Conservation (phyloP, 2,113 vertebrate species). For the Tychaedon coryphoeus region DNA sequence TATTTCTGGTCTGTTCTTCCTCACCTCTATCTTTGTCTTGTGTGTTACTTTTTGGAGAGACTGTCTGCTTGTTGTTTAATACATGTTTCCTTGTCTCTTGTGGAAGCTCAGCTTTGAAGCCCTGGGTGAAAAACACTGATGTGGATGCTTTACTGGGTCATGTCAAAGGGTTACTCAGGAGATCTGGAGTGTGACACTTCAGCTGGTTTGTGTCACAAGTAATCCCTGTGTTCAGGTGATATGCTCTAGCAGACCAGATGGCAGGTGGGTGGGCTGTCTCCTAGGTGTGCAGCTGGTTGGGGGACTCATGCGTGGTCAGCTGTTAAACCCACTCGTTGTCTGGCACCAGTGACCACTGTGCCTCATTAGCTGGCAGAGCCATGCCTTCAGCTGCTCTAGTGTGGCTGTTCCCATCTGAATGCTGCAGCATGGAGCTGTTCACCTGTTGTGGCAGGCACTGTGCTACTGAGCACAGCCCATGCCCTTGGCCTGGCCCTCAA, state of each 20-base stretch:
- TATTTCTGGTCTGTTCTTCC: constrained; percentile 38
- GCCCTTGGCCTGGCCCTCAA: neutral
- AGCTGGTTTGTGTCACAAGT: neutral
- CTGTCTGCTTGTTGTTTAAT: constrained; percentile 16
- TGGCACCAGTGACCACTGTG: neutral
- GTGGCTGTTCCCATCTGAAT: neutral
- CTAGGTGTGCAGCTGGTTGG: neutral
- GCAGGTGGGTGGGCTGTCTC: neutral
- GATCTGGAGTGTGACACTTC: neutral
- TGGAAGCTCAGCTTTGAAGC: constrained; percentile 13
- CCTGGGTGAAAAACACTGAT: neutral
- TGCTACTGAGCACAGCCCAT: neutral
- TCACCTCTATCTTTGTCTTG: constrained; percentile 34
- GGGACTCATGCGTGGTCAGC: neutral
- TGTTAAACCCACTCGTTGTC: neutral
- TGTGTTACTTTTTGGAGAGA: constrained; percentile 44
- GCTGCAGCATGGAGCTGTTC: neutral
- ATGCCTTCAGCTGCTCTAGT: neutral
- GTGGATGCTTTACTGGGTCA: neutral
- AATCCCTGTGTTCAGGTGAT: neutral
- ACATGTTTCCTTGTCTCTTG: neutral
- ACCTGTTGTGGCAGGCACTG: neutral
- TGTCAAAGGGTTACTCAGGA: neutral
- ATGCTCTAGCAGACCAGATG: neutral
- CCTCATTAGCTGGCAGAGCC: neutral